Percentiles rank a stretch among this genome's conserved stretches.
Conservation (phyloP, 2,797 vertebrate genomes). For the Sebastes hopkinsi region DNA sequence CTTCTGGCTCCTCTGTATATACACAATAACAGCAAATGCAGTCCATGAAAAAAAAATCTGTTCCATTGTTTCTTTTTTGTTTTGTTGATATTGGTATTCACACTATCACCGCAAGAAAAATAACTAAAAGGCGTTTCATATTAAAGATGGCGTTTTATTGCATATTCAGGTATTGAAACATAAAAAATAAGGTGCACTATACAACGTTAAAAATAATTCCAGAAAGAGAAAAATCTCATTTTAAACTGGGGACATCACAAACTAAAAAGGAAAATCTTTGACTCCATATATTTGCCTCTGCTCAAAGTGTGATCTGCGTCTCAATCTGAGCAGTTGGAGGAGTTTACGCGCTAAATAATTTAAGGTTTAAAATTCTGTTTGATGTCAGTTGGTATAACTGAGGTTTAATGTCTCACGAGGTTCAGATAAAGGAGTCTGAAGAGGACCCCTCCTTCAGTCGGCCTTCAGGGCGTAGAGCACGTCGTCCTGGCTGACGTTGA, state of each 20-base stretch:
- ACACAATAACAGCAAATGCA: not conserved
- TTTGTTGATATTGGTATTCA: not conserved
- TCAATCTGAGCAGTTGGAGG: not conserved
- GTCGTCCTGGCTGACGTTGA: slow-evolving; percentile 93
- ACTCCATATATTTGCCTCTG: not conserved
- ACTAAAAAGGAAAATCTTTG: not conserved
- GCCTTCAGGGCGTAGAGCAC: slow-evolving; percentile 89
- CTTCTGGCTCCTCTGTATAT: not conserved
- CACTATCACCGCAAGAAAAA: too few species aligned
- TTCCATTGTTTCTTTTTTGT: not conserved
- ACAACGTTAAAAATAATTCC: not conserved
- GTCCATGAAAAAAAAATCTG: not conserved
- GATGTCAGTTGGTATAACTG: not conserved
- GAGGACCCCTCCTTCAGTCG: slow-evolving; percentile 64
- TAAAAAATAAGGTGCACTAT: not conserved
- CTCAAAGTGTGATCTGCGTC: not conserved
- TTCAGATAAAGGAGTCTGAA: not conserved
- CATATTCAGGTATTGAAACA: slow-evolving; percentile 9
- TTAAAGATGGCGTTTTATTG: slow-evolving; percentile 21
- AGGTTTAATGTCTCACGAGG: too few species aligned
- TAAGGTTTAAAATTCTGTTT: not conserved
- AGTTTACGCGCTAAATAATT: not conserved
- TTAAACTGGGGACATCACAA: slow-evolving; percentile 1
- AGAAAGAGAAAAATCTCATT: not conserved
- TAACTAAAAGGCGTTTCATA: not conserved